A percentile compares a stretch with the other conserved stretches of the same genome.
phyloP scores from a whole-genome alignment of 2,888 invertebrate genomes.

The Drosophila ezoana region DNA sequence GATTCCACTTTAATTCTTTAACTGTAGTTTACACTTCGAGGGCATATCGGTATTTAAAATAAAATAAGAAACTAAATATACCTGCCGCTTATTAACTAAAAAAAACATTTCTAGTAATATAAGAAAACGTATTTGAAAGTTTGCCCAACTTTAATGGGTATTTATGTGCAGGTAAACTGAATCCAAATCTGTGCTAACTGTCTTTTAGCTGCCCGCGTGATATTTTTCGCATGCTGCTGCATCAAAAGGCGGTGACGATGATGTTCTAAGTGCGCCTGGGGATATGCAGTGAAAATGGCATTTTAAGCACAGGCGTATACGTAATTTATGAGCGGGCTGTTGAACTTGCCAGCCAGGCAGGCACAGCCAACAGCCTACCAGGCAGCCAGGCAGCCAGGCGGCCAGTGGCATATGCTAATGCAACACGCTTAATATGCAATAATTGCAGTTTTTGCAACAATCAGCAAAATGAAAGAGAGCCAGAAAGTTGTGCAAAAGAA shows the following conservation, averaged over 20 bases:
- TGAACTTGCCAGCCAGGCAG: conserved; percentile 31
- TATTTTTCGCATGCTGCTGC: conserved; percentile 37
- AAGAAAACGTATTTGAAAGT: too few relatives aligned
- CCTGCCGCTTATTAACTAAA: too few relatives aligned
- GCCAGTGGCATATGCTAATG: conserved; percentile 51
- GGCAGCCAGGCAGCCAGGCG: conserved; percentile 8
- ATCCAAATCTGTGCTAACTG: conserved; percentile 8
- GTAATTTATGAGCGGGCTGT: conserved; percentile 50
- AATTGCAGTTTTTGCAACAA: conserved; percentile 62
- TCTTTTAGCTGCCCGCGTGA: conserved; percentile 28
- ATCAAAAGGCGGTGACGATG: conserved; percentile 47
- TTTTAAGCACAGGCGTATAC: conserved; percentile 53
- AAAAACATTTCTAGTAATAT: too few relatives aligned
- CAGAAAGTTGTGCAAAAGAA: not conserved
- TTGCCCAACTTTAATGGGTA: conserved; percentile 7
- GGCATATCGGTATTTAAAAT: too few relatives aligned
- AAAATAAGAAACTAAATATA: too few relatives aligned
- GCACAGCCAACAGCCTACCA: not conserved
- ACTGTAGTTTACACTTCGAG: too few relatives aligned
- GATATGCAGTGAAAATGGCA: conserved; percentile 74
- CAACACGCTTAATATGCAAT: conserved; percentile 57
- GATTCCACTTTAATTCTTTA: too few relatives aligned
- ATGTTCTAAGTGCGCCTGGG: conserved; percentile 63
- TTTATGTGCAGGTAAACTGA: not conserved
- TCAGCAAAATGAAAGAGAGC: conserved; percentile 32